These are phyloP conservation scores for Trichosurus vulpecula DNA, from an alignment of 2,797 vertebrate genomes.

Conservation along the genomic window DNA sequence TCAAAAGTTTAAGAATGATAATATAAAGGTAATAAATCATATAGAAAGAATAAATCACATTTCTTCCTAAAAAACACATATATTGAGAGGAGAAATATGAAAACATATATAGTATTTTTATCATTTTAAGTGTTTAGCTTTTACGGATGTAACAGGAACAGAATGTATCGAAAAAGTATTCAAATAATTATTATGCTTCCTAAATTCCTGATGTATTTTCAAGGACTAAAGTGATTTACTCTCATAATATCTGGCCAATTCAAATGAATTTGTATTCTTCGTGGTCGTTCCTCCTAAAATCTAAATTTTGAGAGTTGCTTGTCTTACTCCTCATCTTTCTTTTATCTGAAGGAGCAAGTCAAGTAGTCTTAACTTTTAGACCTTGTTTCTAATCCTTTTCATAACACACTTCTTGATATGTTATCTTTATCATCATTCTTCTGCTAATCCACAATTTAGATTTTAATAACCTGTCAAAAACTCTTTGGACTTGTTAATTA, in stretches of 20 bases:
- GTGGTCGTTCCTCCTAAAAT: slow-evolving; percentile 20
- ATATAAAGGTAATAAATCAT: too few species aligned
- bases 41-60: too few species aligned
- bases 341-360: slow-evolving; percentile 14
- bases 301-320: not conserved
- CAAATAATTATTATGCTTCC: too few species aligned
- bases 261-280: slow-evolving; percentile 28
- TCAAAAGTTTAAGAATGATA: too few species aligned
- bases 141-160: too few species aligned
- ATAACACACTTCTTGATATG: slow-evolving; percentile 6
- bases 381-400: not conserved
- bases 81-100: too few species aligned
- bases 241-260: slow-evolving; percentile 43
- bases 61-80: too few species aligned
- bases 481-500: slow-evolving; percentile 14
- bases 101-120: too few species aligned
- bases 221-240: not conserved
- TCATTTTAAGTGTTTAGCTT: too few species aligned
- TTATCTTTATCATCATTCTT: slow-evolving; percentile 41
- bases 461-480: slow-evolving; percentile 43
- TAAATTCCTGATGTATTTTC: too few species aligned
- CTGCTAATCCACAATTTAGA: slow-evolving; percentile 24
- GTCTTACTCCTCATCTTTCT: slow-evolving; percentile 33
- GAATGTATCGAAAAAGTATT: too few species aligned
- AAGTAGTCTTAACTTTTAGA: not conserved